Conservation (phyloP, 2,113 vertebrate genomes). For the Poeciliopsis prolifica region DNA sequence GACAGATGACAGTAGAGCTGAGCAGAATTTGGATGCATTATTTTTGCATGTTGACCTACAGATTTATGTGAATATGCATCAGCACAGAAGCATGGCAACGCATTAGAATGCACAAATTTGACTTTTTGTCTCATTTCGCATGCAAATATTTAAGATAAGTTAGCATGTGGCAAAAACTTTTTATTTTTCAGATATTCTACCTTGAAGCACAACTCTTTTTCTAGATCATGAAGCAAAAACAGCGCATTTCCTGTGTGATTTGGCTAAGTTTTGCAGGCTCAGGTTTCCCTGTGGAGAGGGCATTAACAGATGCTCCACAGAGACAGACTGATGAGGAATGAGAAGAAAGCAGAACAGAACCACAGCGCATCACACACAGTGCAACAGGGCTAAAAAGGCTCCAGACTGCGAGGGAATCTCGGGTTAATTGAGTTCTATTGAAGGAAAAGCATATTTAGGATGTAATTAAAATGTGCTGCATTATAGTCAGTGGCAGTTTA, state of each 20-base stretch:
- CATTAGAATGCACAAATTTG: not conserved
- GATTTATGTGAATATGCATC: not conserved
- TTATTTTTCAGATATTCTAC: not conserved
- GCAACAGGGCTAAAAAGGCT: constrained; percentile 42
- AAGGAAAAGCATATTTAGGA: not conserved
- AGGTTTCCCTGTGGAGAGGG: constrained; percentile 15
- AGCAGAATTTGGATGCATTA: not conserved
- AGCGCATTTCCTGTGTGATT: constrained; percentile 4
- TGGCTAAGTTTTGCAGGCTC: not conserved
- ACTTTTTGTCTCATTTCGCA: not conserved
- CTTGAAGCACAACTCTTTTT: constrained; percentile 1
- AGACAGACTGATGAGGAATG: constrained; percentile 20
- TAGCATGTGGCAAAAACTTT: not conserved
- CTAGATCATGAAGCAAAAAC: not conserved
- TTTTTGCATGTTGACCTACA: not conserved
- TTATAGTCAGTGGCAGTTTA: not conserved
- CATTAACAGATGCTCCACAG: constrained; percentile 41
- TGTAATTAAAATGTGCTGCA: not conserved
- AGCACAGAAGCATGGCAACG: not conserved
- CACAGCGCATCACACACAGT: constrained; percentile 36
- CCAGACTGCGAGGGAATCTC: not conserved
- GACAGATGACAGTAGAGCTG: not conserved
- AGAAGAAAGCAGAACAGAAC: constrained; percentile 22
- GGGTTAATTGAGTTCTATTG: not conserved
- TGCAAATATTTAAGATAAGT: not conserved